Evolutionary conservation across 2,888 invertebrate species (phyloP).

Genomic region (Brachyptera risi): DNA sequence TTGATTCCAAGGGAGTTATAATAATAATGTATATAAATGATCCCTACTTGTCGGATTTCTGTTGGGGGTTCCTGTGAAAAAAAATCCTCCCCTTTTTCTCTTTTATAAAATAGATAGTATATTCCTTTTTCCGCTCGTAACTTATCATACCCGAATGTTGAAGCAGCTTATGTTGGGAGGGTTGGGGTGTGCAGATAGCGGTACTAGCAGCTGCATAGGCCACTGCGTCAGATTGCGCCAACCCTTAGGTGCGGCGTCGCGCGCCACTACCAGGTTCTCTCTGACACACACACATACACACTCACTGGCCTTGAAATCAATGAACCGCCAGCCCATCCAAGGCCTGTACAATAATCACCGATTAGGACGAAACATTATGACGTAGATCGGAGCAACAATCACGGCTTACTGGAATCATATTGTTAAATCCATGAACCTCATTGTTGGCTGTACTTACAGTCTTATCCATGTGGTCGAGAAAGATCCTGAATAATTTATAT

Average conservation of each 20-base stretch:
- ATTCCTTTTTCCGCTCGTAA: background rate
- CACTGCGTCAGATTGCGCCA: background rate
- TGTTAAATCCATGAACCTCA: too few relatives aligned
- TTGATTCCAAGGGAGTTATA: background rate
- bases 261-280: too few relatives aligned
- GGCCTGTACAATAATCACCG: too few relatives aligned
- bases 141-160: background rate
- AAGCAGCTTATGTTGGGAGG: too few relatives aligned
- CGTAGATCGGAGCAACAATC: too few relatives aligned
- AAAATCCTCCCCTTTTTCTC: background rate
- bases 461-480: too few relatives aligned
- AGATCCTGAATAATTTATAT: too few relatives aligned
- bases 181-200: background rate
- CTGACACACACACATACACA: background rate
- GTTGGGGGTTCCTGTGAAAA: background rate
- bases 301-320: background rate
- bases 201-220: background rate
- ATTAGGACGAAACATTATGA: too few relatives aligned
- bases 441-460: too few relatives aligned
- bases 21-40: slow-evolving; percentile 3
- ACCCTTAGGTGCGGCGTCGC: background rate
- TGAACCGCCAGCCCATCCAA: too few relatives aligned
- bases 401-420: too few relatives aligned
- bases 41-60: slow-evolving; percentile 2
- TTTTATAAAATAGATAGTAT: background rate